Evolutionary conservation across 1,140 invertebrate genomes (phyloP).

Genomic region (Theocolax elegans): DNA sequence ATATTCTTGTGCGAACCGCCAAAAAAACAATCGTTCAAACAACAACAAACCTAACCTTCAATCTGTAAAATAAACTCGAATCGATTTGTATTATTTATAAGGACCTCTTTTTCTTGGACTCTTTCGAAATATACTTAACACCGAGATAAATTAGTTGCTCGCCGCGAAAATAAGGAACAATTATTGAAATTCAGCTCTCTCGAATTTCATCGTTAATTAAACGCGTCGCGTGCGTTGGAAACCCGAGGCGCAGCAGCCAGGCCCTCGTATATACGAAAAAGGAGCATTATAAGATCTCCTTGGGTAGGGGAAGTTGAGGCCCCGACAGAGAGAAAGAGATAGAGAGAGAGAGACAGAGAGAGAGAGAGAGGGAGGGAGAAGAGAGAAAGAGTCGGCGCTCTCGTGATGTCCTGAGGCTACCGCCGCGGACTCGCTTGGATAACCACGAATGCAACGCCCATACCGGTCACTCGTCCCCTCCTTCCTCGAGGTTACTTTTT

Average conservation of each 20-base stretch:
- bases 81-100: too few species aligned
- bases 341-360: slow-evolving; percentile 14
- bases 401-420: slow-evolving; percentile 66
- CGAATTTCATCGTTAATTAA: slow-evolving; percentile 39
- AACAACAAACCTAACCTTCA: too few species aligned
- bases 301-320: too few species aligned
- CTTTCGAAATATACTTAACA: too few species aligned
- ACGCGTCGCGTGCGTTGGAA: slow-evolving; percentile 9
- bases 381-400: slow-evolving; percentile 31
- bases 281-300: too few species aligned
- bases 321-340: slow-evolving; percentile 2
- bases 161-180: slow-evolving; percentile 27
- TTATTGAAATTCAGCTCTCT: slow-evolving; percentile 31
- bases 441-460: slow-evolving; percentile 53
- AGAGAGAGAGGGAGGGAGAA: slow-evolving; percentile 8
- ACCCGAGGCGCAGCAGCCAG: slow-evolving; percentile 13
- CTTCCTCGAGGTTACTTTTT: too few species aligned
- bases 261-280: not conserved
- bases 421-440: slow-evolving; percentile 53
- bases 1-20: too few species aligned
- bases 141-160: too few species aligned
- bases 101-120: too few species aligned
- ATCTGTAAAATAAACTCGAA: too few species aligned
- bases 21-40: too few species aligned
- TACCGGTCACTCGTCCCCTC: slow-evolving; percentile 47